Conservation (phyloP, 2,888 invertebrate species). For the Apomyelois bistriatella region DNA sequence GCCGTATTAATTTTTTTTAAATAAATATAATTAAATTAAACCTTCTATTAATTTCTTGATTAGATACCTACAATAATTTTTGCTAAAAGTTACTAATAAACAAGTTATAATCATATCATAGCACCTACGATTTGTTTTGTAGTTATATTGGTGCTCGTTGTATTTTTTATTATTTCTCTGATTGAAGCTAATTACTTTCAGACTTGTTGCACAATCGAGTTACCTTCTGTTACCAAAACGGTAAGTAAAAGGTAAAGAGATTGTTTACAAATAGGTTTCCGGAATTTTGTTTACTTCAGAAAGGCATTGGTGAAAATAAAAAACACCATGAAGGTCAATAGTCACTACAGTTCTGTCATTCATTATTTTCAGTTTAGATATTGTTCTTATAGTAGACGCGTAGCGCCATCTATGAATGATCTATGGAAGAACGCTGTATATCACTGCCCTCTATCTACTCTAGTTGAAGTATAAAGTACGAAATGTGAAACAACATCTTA, state of each 20-base stretch:
- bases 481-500: not conserved
- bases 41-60: too few relatives aligned
- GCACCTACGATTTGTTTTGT: too few relatives aligned
- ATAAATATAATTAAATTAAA: too few relatives aligned
- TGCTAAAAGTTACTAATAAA: too few relatives aligned
- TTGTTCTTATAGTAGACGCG: conserved; percentile 13
- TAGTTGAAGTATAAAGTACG: not conserved
- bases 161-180: conserved; percentile 7
- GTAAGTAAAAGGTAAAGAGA: conserved; percentile 55
- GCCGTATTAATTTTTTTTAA: too few relatives aligned
- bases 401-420: conserved; percentile 46
- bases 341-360: not conserved
- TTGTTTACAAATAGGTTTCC: conserved; percentile 53
- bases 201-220: conserved; percentile 35
- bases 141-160: conserved; percentile 4
- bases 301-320: conserved; percentile 60
- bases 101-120: too few relatives aligned
- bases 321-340: conserved; percentile 47
- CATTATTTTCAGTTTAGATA: not conserved
- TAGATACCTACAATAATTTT: too few relatives aligned
- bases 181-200: conserved; percentile 16
- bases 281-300: conserved; percentile 60
- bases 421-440: not conserved
- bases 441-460: conserved; percentile 28
- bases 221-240: conserved; percentile 53